Evolutionary conservation across 1,140 invertebrate species (phyloP).

Genomic region (Aphaenogaster ashmeadi): DNA sequence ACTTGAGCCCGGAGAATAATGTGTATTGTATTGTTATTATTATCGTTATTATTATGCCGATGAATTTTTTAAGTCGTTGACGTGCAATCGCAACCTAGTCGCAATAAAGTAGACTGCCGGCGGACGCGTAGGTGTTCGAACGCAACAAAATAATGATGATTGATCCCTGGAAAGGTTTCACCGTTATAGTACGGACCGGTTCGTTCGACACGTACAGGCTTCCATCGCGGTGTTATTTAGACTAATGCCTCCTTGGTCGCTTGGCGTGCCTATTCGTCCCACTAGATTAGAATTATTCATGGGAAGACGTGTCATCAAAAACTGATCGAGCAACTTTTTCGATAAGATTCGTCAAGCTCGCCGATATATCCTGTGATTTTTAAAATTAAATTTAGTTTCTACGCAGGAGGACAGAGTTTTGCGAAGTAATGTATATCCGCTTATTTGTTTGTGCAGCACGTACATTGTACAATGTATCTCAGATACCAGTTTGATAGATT

Average conservation of each 20-base stretch:
- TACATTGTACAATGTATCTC: constrained; percentile 35
- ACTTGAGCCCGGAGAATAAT: constrained; percentile 30
- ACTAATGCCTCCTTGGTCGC: constrained; percentile 50
- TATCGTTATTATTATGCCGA: constrained; percentile 40
- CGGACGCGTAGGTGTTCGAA: constrained; percentile 78
- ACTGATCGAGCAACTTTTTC: constrained; percentile 5
- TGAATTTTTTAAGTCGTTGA: constrained; percentile 21
- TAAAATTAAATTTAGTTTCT: background rate
- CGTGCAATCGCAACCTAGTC: constrained; percentile 42
- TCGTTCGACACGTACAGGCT: constrained; percentile 68
- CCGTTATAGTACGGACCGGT: constrained; percentile 80
- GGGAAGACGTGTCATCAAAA: constrained; percentile 7
- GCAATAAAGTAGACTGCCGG: constrained; percentile 61
- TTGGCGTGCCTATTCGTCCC: constrained; percentile 45
- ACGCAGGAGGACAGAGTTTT: background rate
- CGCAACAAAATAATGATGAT: constrained; percentile 81
- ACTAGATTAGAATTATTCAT: constrained; percentile 27
- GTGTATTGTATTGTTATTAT: constrained; percentile 54
- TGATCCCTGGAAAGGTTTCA: constrained; percentile 79
- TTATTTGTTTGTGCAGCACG: constrained; percentile 27
- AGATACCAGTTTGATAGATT: constrained; percentile 56
- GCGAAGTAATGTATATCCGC: background rate
- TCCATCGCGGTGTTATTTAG: constrained; percentile 60
- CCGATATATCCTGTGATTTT: background rate
- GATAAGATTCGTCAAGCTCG: background rate